A percentile compares a stretch with the other conserved stretches of the same genome.
Evolutionary conservation across 2,797 vertebrate genomes (phyloP).

Genomic region (Dryobates pubescens): DNA sequence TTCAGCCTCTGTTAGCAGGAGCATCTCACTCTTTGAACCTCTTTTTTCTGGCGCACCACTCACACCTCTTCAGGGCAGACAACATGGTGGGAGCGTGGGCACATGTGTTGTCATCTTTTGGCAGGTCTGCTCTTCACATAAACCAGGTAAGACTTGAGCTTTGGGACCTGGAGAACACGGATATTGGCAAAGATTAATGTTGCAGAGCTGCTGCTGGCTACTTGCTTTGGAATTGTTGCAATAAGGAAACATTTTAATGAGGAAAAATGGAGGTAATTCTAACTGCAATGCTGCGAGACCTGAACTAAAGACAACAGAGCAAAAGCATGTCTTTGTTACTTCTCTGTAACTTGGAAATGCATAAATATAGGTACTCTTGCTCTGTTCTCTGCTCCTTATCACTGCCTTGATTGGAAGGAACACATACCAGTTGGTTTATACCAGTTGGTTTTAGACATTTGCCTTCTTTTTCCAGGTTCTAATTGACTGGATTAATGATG

Average conservation of each 20-base stretch:
- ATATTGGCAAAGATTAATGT: not conserved
- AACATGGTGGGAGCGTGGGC: not conserved
- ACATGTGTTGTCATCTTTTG: not conserved
- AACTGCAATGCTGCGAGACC: not conserved
- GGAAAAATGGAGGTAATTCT: not conserved
- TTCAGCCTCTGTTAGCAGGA: not conserved
- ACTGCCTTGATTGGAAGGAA: not conserved
- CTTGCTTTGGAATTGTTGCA: not conserved
- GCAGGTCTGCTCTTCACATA: not conserved
- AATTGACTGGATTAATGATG: conserved; percentile 95
- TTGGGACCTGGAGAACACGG: not conserved
- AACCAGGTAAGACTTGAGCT: not conserved
- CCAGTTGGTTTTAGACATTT: not conserved
- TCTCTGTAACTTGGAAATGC: not conserved
- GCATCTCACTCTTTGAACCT: not conserved
- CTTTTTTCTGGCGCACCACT: not conserved
- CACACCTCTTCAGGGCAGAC: not conserved
- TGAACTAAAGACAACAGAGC: not conserved
- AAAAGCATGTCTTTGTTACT: not conserved
- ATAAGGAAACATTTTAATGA: not conserved
- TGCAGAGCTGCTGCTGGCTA: not conserved
- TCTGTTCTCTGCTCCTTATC: not conserved
- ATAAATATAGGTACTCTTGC: not conserved
- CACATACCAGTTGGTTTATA: not conserved
- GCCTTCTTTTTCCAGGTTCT: conserved; percentile 82